A percentile compares a stretch with the other conserved stretches of the same genome.
phyloP scores from a whole-genome alignment of 2,113 vertebrate genomes.

The Amphilophus citrinellus region DNA sequence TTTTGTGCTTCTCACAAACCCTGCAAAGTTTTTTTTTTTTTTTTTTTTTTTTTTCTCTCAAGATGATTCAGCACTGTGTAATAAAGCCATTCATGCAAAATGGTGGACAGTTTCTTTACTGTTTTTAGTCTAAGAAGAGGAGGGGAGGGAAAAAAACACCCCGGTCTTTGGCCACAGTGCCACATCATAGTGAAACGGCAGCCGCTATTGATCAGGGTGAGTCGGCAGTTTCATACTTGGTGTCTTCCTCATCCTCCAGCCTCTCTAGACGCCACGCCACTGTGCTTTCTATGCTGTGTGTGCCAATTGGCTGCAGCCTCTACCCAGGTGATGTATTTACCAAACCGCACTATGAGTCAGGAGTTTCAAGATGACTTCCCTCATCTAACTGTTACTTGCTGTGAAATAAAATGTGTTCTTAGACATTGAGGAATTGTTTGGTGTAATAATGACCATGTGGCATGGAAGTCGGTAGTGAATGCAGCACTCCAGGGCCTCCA shows the following conservation, averaged over 20 bases:
- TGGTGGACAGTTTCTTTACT: constrained; percentile 52
- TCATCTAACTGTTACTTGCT: constrained; percentile 44
- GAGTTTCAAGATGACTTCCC: constrained; percentile 54
- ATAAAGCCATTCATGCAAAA: constrained; percentile 16
- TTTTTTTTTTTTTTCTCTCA: neutral
- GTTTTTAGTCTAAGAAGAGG: constrained; percentile 21
- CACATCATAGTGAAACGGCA: constrained; percentile 63
- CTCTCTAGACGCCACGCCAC: constrained; percentile 29
- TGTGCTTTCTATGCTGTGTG: neutral
- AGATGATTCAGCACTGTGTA: constrained; percentile 45
- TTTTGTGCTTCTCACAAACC: constrained; percentile 30
- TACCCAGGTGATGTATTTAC: constrained; percentile 37
- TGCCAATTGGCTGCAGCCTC: constrained; percentile 7
- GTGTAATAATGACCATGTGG: constrained; percentile 33
- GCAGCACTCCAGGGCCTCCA: neutral
- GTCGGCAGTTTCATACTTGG: constrained; percentile 51
- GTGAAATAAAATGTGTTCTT: constrained; percentile 40
- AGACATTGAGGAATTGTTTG: constrained; percentile 2
- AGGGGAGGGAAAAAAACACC: neutral
- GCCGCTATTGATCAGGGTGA: constrained; percentile 42
- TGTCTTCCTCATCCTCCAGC: constrained; percentile 26
- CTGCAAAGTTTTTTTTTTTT: neutral
- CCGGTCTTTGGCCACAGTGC: constrained; percentile 4
- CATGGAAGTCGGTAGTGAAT: neutral
- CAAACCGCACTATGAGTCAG: constrained; percentile 47